Conservation (phyloP, 2,797 vertebrate genomes). For the Otus scops region DNA sequence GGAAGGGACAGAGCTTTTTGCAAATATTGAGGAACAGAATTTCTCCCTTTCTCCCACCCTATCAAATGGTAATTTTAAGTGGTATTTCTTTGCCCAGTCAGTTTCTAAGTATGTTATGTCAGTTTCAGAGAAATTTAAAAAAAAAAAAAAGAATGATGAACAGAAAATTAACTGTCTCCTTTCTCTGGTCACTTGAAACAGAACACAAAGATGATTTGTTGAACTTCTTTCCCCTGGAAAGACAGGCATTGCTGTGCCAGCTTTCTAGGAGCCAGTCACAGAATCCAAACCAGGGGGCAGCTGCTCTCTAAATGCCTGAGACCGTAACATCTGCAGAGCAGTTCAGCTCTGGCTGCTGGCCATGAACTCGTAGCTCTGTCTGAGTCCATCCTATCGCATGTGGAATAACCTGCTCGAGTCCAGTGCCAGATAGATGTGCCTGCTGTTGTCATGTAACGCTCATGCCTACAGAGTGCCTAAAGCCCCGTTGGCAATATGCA, state of each 20-base stretch:
- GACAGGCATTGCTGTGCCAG: not conserved
- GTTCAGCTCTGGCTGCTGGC: not conserved
- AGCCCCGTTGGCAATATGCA: not conserved
- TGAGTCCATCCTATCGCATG: not conserved
- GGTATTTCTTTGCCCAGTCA: not conserved
- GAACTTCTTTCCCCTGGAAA: not conserved
- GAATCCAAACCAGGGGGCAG: not conserved
- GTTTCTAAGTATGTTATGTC: not conserved
- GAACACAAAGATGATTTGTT: not conserved
- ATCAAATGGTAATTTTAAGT: not conserved
- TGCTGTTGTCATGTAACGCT: not conserved
- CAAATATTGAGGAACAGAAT: not conserved
- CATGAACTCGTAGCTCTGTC: not conserved
- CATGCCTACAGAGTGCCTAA: not conserved
- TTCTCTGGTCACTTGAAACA: not conserved
- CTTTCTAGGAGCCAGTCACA: not conserved
- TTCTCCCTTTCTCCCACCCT: not conserved
- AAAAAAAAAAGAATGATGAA: fast-evolving
- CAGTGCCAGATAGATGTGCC: not conserved
- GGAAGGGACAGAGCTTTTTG: not conserved
- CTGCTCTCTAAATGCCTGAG: not conserved
- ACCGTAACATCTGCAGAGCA: fast-evolving
- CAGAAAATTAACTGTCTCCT: not conserved
- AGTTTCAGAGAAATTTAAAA: not conserved
- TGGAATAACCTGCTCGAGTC: not conserved